Conservation (phyloP, 1,140 invertebrate genomes). For the Trialeurodes vaporariorum region DNA sequence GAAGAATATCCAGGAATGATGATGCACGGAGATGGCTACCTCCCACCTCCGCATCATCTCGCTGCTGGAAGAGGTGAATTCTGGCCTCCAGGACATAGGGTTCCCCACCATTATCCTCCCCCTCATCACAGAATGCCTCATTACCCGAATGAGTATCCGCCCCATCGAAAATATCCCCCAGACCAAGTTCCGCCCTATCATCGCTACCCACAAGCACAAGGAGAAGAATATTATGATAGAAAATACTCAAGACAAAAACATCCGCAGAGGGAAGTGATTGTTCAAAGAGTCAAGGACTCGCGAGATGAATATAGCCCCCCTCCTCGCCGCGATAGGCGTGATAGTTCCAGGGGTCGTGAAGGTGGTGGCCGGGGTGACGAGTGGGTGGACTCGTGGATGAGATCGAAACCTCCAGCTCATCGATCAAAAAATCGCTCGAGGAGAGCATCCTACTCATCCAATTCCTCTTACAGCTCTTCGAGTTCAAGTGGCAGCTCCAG, state of each 20-base stretch:
- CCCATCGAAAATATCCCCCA: conserved; percentile 11
- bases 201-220: conserved; percentile 6
- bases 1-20: conserved; percentile 7
- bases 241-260: conserved; percentile 10
- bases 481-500: conserved; percentile 38
- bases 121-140: conserved; percentile 14
- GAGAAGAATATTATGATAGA: conserved; percentile 13
- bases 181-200: conserved; percentile 12
- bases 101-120: conserved; percentile 12
- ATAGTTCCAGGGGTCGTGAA: conserved; percentile 12
- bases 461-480: conserved; percentile 59
- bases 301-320: conserved; percentile 11
- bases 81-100: conserved; percentile 16
- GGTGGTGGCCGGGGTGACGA: conserved; percentile 55
- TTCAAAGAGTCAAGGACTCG: conserved; percentile 48
- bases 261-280: conserved; percentile 57
- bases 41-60: conserved; percentile 11
- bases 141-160: conserved; percentile 4
- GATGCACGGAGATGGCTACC: conserved; percentile 13
- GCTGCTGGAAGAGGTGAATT: conserved; percentile 13
- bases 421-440: conserved; percentile 36
- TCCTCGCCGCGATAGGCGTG: conserved; percentile 14
- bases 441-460: conserved; percentile 56
- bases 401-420: conserved; percentile 51
- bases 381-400: conserved; percentile 90